Evolutionary conservation across 2,797 vertebrate genomes (phyloP), one percentile per base, ranked within the genome.

Genomic region (Varecia variegata): DNA sequence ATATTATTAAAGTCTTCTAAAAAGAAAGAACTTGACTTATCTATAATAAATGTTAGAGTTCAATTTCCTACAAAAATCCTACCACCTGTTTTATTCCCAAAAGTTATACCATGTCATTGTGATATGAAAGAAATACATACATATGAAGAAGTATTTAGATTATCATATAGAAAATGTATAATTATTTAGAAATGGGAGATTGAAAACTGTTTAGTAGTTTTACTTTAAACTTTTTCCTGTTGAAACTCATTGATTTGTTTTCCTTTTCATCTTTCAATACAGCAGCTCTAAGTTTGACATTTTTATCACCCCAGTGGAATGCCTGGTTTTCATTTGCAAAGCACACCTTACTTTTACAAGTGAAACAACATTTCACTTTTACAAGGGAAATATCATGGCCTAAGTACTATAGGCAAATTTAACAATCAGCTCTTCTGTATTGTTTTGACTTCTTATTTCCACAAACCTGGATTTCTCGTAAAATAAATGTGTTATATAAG

Each of bases 291-390:
- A 52, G 30, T 85, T 50, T 97, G 95, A 97, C 97, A 91, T 77
- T 97, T 97, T 97, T 98, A 96, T 91, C 92, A 94, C 90, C 81
- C 17, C 40, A 45, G 0, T 79, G 74, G 43, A 96, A 97, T 87
- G 90, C 68, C 93, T 96, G 93, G 84, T 86, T 96, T 97, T 93
- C 90, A 77, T 95, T 96, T 95, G 71, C 95, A 67, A 94, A 95
- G 40, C 89, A 85, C 83, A 88, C 86, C 71, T 97, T 71, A 92
- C 45, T 95, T 96, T 97, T 95, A 96, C 95, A 77, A 96, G 73
- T 54, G 60, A 96, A 84, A 70, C 56, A 74, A 70, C 52, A 70
- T 97, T 96, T 93, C 83, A 96, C n/a, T 96, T 96, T 95, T 87
- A 97, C 87, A 93, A 96, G 91, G 54, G 84, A 89, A 96, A 81